Evolutionary conservation across 1,140 invertebrate genomes (phyloP), one percentile per base, ranked within the genome.

Genomic region (Sesamia nonagrioides): DNA sequence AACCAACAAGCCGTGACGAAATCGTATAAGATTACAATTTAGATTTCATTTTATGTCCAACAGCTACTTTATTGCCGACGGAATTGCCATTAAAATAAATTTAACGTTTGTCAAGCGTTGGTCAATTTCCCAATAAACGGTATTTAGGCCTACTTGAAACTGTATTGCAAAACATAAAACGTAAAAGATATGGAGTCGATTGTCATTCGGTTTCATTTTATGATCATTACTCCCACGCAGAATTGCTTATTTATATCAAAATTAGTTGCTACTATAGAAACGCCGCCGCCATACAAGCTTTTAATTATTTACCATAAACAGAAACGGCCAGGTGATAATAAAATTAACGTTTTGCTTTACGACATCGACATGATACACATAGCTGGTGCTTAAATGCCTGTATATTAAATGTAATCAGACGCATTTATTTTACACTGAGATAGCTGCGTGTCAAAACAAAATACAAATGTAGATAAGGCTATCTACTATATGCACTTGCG

Each of bases 301-400:
- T 61, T 79, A 73, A 73, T 79, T 73, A 72, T 63, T 73, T 73
- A 73, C 77, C 68, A 79, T 73, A 79, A 79, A 72, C 17, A 73
- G 69, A 73, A 73, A 79, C 68, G 77, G 45, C 77, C 68, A 61
- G 50, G 69, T 79, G 77, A 79, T 72, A 79, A 80, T 80, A 80
- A 80, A 74, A 69, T 80, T 58, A 75, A 80, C 72, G 42, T 66
- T 75, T 69, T 58, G 37, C 58, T 74, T 79, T 58, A 75, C 72
- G 71, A 60, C 21, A 52, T 79, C 72, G 71, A 60, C 21, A 52
- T 79, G 58, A 54, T 79, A 61, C 37, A 52, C 37, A 21, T 71
- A 54, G 48, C 13, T 15, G 13, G 50, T 7, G 40, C 8, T 42
- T 69, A 69, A 77, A 82, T 83, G 68, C 21, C 37, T 18, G 37